Base-by-base conservation (phyloP, 2,113 vertebrate genomes). In the Agapornis roseicollis region DNA sequence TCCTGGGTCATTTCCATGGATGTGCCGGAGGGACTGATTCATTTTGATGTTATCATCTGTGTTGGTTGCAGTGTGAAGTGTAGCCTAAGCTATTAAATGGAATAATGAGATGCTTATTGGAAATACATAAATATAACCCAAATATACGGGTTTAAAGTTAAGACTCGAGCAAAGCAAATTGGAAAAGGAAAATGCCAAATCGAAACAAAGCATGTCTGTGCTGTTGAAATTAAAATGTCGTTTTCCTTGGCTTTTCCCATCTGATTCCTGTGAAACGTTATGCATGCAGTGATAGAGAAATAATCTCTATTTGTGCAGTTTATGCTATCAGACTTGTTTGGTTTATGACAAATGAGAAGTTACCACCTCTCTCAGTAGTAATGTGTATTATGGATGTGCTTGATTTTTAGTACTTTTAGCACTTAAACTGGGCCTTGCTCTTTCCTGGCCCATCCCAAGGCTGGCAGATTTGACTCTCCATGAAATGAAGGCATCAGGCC, bases 301-400 rank as follows among this genome's bases (percentile, higher is more conserved):
- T 22, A 72, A 49, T 20, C 60, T 81, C 31, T 50, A 50, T 73
- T 86, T 74, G 4, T 19, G 3, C 13, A 0, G 1, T 77, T 84
- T 11, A 50, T 49, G 55, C 50, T 60, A 19, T 44, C 83, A 70
- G 65, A 63, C 16, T 35, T 69, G 42, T 17, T 66, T 73, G 31
- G 11, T 28, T 39, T 15, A 39, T 23, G 55, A 13, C 60, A 84
- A 53, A 89, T 11, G 22, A 85, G 72, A 74, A 73, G 19, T 55
- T 19, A 17, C 18, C 50, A 20, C 31, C 35, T 74, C 47, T 58
- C 27, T 41, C 52, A 84, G 60, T 17, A 58, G 31, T 28, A 25
- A 10, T 18, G 22, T 28, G 0, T 10, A 2, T 33, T 4, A 8
- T 7, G 13, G 33, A 3, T 17, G 22, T 41, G 5, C 28, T 58